A percentile compares a stretch with the other conserved stretches of the same genome.
These are phyloP conservation scores for Spisula subtruncata DNA, from an alignment of 2,888 invertebrate genomes.

Conservation along the genomic window DNA sequence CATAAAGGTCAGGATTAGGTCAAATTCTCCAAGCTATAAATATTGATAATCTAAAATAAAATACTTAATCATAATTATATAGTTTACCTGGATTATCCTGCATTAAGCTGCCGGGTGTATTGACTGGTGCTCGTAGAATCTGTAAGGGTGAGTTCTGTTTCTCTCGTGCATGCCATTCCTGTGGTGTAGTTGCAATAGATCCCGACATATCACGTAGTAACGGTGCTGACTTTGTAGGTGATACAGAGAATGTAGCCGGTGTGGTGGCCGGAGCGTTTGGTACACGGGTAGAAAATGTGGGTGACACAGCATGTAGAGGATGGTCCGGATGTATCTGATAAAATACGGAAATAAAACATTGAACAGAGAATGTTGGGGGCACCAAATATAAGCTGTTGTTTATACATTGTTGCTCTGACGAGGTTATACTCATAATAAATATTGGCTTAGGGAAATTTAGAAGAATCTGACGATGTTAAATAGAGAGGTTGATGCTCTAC, in stretches of 20 bases:
- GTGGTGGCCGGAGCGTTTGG: conserved; percentile 80
- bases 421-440: too few species aligned
- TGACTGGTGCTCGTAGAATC: conserved; percentile 72
- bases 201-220: conserved; percentile 55
- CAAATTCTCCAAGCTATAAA: too few species aligned
- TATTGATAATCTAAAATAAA: too few species aligned
- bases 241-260: conserved; percentile 71
- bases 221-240: conserved; percentile 72
- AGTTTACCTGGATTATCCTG: conserved; percentile 72
- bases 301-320: conserved; percentile 72
- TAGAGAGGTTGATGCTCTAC: too few species aligned
- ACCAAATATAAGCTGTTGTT: too few species aligned
- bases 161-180: conserved; percentile 62
- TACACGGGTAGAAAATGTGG: conserved; percentile 77
- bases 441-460: too few species aligned
- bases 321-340: background rate
- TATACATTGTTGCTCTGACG: too few species aligned
- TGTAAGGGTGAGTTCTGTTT: conserved; percentile 67
- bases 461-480: too few species aligned
- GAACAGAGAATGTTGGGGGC: too few species aligned
- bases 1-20: too few species aligned
- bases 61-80: too few species aligned
- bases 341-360: too few species aligned
- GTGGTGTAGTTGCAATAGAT: conserved; percentile 59
- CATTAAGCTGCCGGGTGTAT: conserved; percentile 70